phyloP scores from a whole-genome alignment of 2,888 invertebrate species.

The Auanema freiburgensis region DNA sequence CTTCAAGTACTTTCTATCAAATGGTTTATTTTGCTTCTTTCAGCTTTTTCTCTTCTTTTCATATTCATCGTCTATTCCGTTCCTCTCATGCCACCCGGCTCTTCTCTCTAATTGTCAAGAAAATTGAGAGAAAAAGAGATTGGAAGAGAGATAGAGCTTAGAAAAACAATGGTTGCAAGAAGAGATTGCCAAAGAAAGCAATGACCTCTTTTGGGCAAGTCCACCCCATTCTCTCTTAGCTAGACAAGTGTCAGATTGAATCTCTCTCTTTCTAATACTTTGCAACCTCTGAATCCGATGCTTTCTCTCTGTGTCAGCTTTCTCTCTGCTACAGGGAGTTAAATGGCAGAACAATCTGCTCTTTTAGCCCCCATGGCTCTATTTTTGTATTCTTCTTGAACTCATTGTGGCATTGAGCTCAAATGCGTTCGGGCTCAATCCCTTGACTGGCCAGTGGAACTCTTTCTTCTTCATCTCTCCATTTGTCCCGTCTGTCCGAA shows the following conservation, averaged over 20 bases:
- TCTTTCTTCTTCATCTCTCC: neutral
- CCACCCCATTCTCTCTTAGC: too few species aligned
- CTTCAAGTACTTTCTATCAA: too few species aligned
- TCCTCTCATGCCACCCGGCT: conserved; percentile 6
- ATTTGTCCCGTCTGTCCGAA: conserved; percentile 3
- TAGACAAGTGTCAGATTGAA: too few species aligned
- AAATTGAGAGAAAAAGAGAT: neutral
- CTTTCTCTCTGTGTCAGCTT: neutral
- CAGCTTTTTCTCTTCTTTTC: conserved; percentile 2
- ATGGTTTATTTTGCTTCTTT: neutral
- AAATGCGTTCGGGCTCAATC: neutral
- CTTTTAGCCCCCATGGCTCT: neutral
- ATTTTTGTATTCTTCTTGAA: conserved; percentile 3
- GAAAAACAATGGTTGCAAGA: conserved; percentile 2
- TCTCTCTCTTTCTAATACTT: too few species aligned
- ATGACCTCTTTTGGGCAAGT: neutral
- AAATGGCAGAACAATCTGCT: conserved; percentile 4
- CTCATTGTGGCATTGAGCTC: neutral
- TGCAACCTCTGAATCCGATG: neutral
- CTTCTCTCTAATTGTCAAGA: neutral
- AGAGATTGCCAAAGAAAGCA: conserved; percentile 4
- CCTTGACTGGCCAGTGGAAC: neutral
- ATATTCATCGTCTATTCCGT: neutral
- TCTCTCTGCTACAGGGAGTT: neutral
- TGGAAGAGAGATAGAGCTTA: neutral